phyloP scores from a whole-genome alignment of 2,797 vertebrate genomes.

The Dromococcyx pavoninus region DNA sequence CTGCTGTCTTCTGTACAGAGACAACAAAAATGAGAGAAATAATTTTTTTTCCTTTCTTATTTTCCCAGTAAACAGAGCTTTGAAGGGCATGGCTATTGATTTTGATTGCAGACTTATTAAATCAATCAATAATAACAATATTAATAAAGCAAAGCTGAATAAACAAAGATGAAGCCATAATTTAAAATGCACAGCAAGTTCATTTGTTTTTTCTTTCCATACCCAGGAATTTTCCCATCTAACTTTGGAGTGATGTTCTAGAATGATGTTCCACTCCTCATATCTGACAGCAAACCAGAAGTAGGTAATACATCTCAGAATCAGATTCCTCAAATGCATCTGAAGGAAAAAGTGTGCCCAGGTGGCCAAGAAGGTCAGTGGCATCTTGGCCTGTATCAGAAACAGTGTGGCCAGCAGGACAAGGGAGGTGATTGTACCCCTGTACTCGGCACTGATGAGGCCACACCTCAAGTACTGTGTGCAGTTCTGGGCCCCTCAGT shows the following conservation, averaged over 20 bases:
- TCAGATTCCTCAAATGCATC: neutral
- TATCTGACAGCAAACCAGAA: neutral
- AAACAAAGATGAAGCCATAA: neutral
- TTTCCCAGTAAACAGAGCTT: neutral
- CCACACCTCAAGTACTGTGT: too few relatives aligned
- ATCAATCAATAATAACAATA: neutral
- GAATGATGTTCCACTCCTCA: neutral
- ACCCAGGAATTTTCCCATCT: neutral
- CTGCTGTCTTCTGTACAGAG: neutral
- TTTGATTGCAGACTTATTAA: neutral
- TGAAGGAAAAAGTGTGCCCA: too few relatives aligned
- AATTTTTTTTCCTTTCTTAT: neutral
- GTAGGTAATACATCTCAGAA: neutral
- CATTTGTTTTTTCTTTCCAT: neutral
- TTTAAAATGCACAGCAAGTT: neutral
- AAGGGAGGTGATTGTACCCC: too few relatives aligned
- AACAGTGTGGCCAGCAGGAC: too few relatives aligned
- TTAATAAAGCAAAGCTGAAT: neutral
- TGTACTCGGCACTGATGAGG: too few relatives aligned
- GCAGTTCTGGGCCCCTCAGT: too few relatives aligned
- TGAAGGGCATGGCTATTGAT: neutral
- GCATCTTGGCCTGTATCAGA: too few relatives aligned
- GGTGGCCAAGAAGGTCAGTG: too few relatives aligned
- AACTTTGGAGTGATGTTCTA: neutral
- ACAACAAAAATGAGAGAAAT: neutral